Evolutionary conservation across 2,113 vertebrate genomes (phyloP).

Genomic region (Vidua macroura): DNA sequence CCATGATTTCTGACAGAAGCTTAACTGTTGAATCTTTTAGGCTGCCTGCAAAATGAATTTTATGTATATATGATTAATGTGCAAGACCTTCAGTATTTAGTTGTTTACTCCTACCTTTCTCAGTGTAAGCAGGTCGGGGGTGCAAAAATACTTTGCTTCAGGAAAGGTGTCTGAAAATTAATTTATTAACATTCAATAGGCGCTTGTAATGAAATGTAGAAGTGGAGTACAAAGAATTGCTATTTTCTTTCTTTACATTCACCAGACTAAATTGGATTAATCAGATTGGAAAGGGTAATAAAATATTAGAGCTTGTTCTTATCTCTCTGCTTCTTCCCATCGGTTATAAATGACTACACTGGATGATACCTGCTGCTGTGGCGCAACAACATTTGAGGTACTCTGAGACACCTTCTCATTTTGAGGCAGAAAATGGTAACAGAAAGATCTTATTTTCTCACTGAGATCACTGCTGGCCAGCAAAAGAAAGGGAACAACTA

Average conservation of each 20-base stretch:
- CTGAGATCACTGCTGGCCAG: neutral
- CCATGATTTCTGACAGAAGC: neutral
- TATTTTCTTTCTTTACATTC: constrained; percentile 20
- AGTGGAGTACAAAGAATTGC: neutral
- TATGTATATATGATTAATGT: neutral
- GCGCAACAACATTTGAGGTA: neutral
- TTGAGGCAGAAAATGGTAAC: neutral
- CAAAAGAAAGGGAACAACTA: neutral
- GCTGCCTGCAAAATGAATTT: neutral
- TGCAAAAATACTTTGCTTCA: neutral
- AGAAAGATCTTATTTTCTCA: neutral
- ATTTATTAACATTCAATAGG: constrained; percentile 25
- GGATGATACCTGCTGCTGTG: neutral
- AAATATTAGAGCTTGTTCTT: constrained; percentile 22
- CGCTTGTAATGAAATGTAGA: neutral
- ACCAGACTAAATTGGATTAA: constrained; percentile 29
- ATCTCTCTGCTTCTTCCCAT: neutral
- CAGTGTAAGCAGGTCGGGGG: neutral
- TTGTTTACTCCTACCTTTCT: neutral
- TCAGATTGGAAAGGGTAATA: constrained; percentile 18
- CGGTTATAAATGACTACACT: neutral
- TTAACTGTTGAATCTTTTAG: constrained; percentile 1
- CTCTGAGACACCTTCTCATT: neutral
- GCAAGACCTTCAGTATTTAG: neutral
- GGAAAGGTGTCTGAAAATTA: constrained; percentile 18